These are phyloP conservation scores for Esperia sulphurella DNA, from an alignment of 2,888 invertebrate genomes.

Conservation along the genomic window DNA sequence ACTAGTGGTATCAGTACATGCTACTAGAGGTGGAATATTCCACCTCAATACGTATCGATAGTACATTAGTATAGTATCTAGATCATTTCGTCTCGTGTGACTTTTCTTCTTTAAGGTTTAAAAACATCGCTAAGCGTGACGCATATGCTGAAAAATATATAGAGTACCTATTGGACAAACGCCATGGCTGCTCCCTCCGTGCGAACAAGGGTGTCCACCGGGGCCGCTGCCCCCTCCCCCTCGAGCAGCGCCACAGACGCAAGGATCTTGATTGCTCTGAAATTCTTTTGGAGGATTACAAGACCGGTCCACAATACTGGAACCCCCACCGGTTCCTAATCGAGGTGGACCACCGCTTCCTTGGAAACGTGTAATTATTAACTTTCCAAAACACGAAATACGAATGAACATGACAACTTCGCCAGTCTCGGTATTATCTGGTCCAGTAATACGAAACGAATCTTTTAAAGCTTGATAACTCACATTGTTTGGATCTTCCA, in stretches of 20 bases:
- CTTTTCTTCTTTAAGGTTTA: too few species aligned
- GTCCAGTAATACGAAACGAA: constrained; percentile 74
- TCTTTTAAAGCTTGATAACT: constrained; percentile 81
- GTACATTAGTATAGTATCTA: too few species aligned
- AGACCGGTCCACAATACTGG: constrained; percentile 48
- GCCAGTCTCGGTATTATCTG: constrained; percentile 74
- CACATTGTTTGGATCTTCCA: constrained; percentile 63
- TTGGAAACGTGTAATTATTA: constrained; percentile 83
- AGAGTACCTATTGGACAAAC: constrained; percentile 46
- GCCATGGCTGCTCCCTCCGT: constrained; percentile 24
- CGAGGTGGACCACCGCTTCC: constrained; percentile 47
- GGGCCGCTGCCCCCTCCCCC: constrained; percentile 11
- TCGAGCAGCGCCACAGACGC: constrained; percentile 54
- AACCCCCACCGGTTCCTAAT: constrained; percentile 35
- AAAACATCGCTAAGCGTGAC: too few species aligned
- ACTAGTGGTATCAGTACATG: too few species aligned
- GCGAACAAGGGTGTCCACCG: constrained; percentile 19
- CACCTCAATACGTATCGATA: too few species aligned
- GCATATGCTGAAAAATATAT: background rate
- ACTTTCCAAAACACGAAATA: constrained; percentile 82
- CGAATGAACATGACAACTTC: constrained; percentile 81
- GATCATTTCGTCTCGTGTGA: too few species aligned
- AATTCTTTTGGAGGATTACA: constrained; percentile 50
- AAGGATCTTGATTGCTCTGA: constrained; percentile 52
- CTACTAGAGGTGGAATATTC: too few species aligned